These are phyloP conservation scores for Carassius gibelio DNA, from an alignment of 2,113 vertebrate species.

Conservation along the genomic window DNA sequence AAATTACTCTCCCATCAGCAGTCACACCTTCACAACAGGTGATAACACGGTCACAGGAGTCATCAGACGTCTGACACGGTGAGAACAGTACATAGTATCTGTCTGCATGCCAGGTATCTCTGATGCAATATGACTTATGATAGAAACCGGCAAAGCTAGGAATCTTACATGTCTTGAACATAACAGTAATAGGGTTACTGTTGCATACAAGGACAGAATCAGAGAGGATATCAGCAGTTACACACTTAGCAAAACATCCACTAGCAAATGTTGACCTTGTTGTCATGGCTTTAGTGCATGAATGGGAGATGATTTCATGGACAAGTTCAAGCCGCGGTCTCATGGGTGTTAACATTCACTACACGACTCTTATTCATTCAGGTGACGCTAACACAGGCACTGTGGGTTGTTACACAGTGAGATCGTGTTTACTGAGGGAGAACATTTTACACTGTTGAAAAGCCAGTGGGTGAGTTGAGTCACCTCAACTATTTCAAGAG, in stretches of 20 bases:
- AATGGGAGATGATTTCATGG: background rate
- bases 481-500: background rate
- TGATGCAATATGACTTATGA: slow-evolving; percentile 10
- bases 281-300: slow-evolving; percentile 18
- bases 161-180: slow-evolving; percentile 40
- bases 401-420: background rate
- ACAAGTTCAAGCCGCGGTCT: background rate
- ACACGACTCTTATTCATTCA: background rate
- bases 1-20: background rate
- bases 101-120: slow-evolving; percentile 4
- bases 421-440: background rate
- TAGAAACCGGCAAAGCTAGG: slow-evolving; percentile 15
- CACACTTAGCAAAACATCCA: slow-evolving; percentile 16
- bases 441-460: background rate
- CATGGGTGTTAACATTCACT: slow-evolving; percentile 33
- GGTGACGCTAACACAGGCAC: background rate
- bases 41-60: slow-evolving; percentile 4
- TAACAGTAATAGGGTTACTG: slow-evolving; percentile 28
- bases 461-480: background rate
- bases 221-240: background rate
- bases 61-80: slow-evolving; percentile 17
- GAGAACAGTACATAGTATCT: slow-evolving; percentile 27
- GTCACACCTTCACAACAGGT: slow-evolving; percentile 44
- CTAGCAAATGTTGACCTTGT: slow-evolving; percentile 32
- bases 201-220: background rate